These are phyloP conservation scores for Boloria euphrosyne DNA, from an alignment of 2,888 invertebrate genomes.

Conservation along the genomic window DNA sequence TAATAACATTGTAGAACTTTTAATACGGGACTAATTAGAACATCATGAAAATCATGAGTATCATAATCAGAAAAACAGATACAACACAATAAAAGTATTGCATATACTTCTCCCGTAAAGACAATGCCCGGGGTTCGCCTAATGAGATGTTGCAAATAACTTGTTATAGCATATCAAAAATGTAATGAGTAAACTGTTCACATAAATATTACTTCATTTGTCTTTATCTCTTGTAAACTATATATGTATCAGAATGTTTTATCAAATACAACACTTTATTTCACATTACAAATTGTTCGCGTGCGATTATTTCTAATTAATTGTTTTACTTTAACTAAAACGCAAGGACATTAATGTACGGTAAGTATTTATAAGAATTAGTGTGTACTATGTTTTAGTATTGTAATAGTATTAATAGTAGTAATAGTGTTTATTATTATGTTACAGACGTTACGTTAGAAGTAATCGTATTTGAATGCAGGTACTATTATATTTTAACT, in stretches of 20 bases:
- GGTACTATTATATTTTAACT: too few relatives aligned
- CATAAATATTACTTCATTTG: slow-evolving; percentile 36
- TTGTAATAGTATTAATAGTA: too few relatives aligned
- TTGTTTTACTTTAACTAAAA: too few relatives aligned
- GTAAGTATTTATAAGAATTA: too few relatives aligned
- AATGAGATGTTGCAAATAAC: slow-evolving; percentile 42
- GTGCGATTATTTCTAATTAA: too few relatives aligned
- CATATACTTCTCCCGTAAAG: slow-evolving; percentile 29
- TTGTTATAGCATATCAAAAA: slow-evolving; percentile 39
- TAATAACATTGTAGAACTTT: neutral
- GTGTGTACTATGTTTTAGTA: too few relatives aligned
- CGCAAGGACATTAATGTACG: too few relatives aligned
- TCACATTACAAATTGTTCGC: too few relatives aligned
- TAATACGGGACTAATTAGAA: slow-evolving; percentile 17
- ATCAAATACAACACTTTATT: neutral
- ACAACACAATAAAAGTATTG: slow-evolving; percentile 36
- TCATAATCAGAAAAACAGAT: slow-evolving; percentile 28
- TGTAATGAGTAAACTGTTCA: slow-evolving; percentile 38
- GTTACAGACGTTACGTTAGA: too few relatives aligned
- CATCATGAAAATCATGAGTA: slow-evolving; percentile 15
- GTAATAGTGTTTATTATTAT: too few relatives aligned
- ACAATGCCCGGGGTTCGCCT: slow-evolving; percentile 30
- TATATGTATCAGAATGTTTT: slow-evolving; percentile 8
- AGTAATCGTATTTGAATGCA: too few relatives aligned
- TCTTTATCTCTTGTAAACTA: slow-evolving; percentile 6